Evolutionary conservation across 2,888 invertebrate species (phyloP).

Genomic region (Coremacera marginata): DNA sequence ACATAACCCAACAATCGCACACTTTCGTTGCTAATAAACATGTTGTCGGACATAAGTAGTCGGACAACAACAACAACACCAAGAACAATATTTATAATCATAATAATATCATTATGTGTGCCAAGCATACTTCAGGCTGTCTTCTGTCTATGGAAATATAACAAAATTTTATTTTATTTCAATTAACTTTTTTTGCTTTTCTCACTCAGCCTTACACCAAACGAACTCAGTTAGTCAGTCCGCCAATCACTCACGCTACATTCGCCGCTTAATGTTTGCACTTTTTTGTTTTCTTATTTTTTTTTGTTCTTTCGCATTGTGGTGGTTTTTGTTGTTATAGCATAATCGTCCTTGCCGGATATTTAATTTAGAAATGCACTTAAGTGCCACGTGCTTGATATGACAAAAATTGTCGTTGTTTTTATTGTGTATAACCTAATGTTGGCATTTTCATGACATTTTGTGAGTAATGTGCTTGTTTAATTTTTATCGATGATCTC

Average conservation of each 20-base stretch:
- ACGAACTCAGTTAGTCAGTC: not conserved
- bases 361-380: slow-evolving; percentile 52
- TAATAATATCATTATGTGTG: slow-evolving; percentile 22
- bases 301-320: not conserved
- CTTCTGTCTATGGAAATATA: not conserved
- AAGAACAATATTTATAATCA: not conserved
- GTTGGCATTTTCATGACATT: too few relatives aligned
- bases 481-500: too few relatives aligned
- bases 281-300: too few relatives aligned
- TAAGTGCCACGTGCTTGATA: slow-evolving; percentile 53
- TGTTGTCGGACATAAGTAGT: slow-evolving; percentile 6
- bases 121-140: not conserved
- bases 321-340: not conserved
- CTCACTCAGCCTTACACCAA: not conserved
- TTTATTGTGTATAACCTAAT: slow-evolving; percentile 3
- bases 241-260: not conserved
- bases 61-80: not conserved
- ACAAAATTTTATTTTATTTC: slow-evolving; percentile 7
- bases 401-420: slow-evolving; percentile 10
- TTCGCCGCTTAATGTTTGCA: not conserved
- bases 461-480: too few relatives aligned
- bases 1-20: not conserved
- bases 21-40: slow-evolving; percentile 20
- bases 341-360: not conserved
- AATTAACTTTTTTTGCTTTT: not conserved